Evolutionary conservation across 2,113 vertebrate genomes (phyloP).

Genomic region (Puntigrus tetrazona): DNA sequence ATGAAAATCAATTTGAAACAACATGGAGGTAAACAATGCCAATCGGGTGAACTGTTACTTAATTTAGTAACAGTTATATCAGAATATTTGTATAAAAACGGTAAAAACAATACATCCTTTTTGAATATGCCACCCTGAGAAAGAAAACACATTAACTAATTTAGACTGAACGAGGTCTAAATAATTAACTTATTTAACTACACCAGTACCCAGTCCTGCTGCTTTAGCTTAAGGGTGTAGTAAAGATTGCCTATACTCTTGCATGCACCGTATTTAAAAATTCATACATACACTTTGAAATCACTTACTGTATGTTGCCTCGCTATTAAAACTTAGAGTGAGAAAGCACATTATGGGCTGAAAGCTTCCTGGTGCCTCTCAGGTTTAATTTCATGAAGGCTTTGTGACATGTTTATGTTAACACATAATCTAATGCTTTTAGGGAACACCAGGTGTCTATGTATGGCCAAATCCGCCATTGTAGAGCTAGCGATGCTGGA

Average conservation of each 20-base stretch:
- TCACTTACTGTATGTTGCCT: constrained; percentile 52
- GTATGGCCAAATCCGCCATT: not conserved
- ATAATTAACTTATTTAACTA: not conserved
- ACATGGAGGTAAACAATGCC: not conserved
- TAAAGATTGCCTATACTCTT: constrained; percentile 32
- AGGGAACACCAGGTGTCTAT: not conserved
- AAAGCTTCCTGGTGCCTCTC: constrained; percentile 51
- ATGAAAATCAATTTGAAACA: not conserved
- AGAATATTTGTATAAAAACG: not conserved
- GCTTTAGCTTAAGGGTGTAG: constrained; percentile 31
- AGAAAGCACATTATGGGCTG: constrained; percentile 36
- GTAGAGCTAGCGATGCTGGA: constrained; percentile 3
- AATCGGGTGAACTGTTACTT: not conserved
- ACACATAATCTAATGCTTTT: constrained; percentile 28
- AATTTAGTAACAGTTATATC: not conserved
- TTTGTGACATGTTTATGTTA: constrained; percentile 23
- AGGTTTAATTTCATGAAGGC: constrained; percentile 39
- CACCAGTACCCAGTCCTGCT: not conserved
- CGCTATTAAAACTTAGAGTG: constrained; percentile 46
- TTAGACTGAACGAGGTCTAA: not conserved
- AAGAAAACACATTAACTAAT: not conserved
- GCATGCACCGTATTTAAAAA: constrained; percentile 56
- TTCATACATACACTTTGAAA: constrained; percentile 56
- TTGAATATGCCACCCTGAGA: not conserved
- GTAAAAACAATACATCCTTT: not conserved